Conservation (phyloP, 30 jellyfish, hydroid and myxozoan genomes). For the Turritopsis rubra region DNA sequence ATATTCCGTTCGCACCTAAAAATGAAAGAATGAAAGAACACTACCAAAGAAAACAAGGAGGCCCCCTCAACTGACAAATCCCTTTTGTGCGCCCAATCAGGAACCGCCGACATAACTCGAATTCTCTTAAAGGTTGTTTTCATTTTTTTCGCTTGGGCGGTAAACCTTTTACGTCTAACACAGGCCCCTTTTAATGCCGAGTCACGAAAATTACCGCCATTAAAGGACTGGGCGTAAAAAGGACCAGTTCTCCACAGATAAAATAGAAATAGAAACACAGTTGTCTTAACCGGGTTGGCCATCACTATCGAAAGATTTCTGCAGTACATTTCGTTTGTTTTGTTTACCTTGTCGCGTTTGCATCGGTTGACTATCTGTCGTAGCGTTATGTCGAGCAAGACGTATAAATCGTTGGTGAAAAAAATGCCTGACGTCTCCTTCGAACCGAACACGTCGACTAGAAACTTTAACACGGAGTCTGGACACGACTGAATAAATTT, state of each 20-base stretch:
- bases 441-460: constrained; percentile 59
- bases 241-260: no score
- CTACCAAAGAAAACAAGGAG: not conserved
- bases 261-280: no score
- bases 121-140: no score
- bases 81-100: not conserved
- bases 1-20: constrained; percentile 85
- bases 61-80: not conserved
- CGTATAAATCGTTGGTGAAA: constrained; percentile 76
- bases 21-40: not conserved
- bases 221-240: no score
- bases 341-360: constrained; percentile 67
- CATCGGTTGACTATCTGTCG: constrained; percentile 70
- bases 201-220: no score
- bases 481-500: constrained; percentile 52
- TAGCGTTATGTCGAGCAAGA: constrained; percentile 57
- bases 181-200: no score
- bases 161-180: no score
- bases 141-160: no score
- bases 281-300: no score
- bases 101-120: no score
- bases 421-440: constrained; percentile 69
- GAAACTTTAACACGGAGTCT: constrained; percentile 55
- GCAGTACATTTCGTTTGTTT: not conserved
- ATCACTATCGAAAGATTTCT: not conserved